Percentiles rank a stretch among this genome's conserved stretches.
Evolutionary conservation across 2,797 vertebrate genomes (phyloP).

Genomic region (Agapornis canus): DNA sequence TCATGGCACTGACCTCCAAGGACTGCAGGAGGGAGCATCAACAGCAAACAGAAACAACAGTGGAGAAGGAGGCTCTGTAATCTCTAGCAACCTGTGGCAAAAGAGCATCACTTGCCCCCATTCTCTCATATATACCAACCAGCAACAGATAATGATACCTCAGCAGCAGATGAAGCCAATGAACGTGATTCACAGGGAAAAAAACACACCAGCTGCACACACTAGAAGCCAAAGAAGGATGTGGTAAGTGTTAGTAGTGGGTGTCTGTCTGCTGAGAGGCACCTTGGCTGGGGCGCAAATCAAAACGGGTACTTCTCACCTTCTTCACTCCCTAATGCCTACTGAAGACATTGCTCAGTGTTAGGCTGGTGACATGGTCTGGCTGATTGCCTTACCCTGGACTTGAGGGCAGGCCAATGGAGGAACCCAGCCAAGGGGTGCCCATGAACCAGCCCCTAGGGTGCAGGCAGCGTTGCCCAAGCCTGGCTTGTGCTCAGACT

Average conservation of each 20-base stretch:
- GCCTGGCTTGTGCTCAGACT: neutral
- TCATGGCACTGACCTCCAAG: neutral
- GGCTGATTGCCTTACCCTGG: neutral
- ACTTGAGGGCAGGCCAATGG: neutral
- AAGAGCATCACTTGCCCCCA: fast-evolving
- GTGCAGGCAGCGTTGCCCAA: neutral
- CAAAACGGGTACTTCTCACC: fast-evolving
- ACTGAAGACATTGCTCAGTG: neutral
- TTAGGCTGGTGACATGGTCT: fast-evolving
- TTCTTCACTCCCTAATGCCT: fast-evolving
- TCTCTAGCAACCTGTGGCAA: neutral
- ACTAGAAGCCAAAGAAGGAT: neutral
- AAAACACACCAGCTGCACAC: neutral
- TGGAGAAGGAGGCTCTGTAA: no score
- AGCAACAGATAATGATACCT: fast-evolving
- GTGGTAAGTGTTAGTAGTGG: fast-evolving
- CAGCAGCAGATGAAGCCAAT: fast-evolving
- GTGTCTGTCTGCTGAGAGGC: neutral
- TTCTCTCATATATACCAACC: fast-evolving
- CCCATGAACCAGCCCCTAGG: neutral
- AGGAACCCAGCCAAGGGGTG: neutral
- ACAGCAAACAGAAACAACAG: neutral
- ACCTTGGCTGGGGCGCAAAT: neutral
- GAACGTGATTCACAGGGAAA: neutral
- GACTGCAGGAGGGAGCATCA: neutral